These are phyloP conservation scores for Parotocinclus haroldoi DNA, from an alignment of 2,797 vertebrate species.

Conservation along the genomic window DNA sequence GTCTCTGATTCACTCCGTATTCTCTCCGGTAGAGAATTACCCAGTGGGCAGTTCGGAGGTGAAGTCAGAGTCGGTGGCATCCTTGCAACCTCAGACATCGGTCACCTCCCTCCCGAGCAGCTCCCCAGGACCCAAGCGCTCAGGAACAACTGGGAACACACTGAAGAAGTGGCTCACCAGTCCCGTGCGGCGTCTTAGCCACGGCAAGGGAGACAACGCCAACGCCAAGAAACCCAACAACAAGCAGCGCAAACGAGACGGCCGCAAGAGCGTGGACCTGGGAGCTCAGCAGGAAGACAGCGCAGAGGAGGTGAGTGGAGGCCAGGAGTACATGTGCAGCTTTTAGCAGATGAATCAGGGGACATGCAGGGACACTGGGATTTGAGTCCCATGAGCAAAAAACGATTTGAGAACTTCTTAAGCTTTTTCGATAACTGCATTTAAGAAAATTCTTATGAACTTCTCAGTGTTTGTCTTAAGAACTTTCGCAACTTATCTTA, in stretches of 20 bases:
- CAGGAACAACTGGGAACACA: constrained; percentile 88
- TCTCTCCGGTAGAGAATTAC: constrained; percentile 75
- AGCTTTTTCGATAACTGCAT: too few species aligned
- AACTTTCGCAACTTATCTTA: too few species aligned
- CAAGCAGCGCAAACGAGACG: constrained; percentile 67
- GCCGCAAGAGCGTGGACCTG: constrained; percentile 83
- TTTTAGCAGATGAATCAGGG: too few species aligned
- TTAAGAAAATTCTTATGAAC: too few species aligned
- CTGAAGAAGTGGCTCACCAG: constrained; percentile 94
- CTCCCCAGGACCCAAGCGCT: constrained; percentile 90
- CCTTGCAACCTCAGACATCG: constrained; percentile 87
- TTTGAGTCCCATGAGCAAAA: too few species aligned
- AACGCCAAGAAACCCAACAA: constrained; percentile 83
- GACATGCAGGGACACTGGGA: too few species aligned
- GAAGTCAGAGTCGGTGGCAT: constrained; percentile 89
- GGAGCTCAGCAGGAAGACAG: constrained; percentile 84
- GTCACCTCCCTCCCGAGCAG: constrained; percentile 88
- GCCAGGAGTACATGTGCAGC: not conserved
- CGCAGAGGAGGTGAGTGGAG: constrained; percentile 78
- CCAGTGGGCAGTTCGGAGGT: constrained; percentile 79
- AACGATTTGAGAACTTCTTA: too few species aligned
- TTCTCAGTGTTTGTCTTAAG: too few species aligned
- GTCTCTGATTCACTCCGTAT: not conserved
- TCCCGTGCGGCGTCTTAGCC: constrained; percentile 89
- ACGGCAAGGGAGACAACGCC: constrained; percentile 78